phyloP scores from a whole-genome alignment of 2,113 vertebrate genomes.

The Psammodynastes pulverulentus region DNA sequence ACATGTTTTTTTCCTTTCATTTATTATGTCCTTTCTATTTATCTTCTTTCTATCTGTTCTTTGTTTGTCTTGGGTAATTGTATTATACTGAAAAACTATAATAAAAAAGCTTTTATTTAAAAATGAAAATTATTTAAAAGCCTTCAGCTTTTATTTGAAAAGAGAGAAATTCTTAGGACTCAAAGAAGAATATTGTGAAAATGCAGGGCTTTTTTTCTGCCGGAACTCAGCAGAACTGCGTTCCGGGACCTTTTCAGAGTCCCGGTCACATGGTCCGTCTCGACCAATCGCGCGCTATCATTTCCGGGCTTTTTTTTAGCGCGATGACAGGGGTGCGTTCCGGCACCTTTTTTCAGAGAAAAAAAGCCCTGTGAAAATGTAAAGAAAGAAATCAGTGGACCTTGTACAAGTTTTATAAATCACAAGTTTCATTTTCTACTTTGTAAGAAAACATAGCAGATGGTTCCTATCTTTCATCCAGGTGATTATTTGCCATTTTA shows the following conservation, averaged over 20 bases:
- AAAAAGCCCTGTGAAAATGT: too few species aligned
- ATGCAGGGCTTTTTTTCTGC: too few species aligned
- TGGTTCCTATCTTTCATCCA: neutral
- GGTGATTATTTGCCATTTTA: slow-evolving; percentile 17
- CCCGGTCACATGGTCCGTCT: too few species aligned
- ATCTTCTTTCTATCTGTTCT: neutral
- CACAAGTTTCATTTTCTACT: neutral
- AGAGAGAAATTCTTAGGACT: neutral
- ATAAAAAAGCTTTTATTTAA: neutral
- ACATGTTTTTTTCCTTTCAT: neutral
- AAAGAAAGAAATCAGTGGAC: neutral
- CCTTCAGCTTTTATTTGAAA: neutral
- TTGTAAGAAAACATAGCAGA: neutral
- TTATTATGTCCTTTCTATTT: neutral
- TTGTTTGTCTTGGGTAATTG: neutral
- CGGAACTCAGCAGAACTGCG: too few species aligned
- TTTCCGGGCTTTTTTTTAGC: too few species aligned
- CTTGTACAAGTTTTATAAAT: neutral
- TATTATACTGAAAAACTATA: neutral
- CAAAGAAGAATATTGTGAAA: neutral
- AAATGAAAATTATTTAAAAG: neutral
- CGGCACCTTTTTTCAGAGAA: too few species aligned
- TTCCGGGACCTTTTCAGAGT: too few species aligned
- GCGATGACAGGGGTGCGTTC: too few species aligned
- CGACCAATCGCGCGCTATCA: too few species aligned